Evolutionary conservation across 2,113 vertebrate genomes (phyloP).

Genomic region (Sapajus apella): DNA sequence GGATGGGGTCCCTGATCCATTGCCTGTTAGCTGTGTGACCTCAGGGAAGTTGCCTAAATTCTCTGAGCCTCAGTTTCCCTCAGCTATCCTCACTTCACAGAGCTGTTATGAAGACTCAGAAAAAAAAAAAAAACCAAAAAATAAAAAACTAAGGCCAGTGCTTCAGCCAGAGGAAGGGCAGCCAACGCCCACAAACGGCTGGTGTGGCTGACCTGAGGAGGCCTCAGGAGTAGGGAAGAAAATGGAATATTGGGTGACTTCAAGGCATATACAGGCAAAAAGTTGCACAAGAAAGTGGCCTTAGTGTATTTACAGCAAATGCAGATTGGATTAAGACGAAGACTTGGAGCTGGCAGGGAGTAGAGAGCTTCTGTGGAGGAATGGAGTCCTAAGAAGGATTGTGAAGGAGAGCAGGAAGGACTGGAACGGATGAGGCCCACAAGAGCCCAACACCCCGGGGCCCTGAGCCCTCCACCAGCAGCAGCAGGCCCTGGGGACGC

Average conservation of each 20-base stretch:
- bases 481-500: no score
- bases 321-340: not conserved
- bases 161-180: not conserved
- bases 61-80: not conserved
- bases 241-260: not conserved
- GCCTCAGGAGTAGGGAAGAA: not conserved
- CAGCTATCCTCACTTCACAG: not conserved
- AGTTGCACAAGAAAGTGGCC: not conserved
- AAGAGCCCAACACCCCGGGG: rapidly evolving
- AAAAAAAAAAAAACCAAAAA: not conserved
- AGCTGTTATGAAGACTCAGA: not conserved
- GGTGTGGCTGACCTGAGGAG: not conserved
- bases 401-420: not conserved
- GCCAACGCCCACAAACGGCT: no score
- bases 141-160: not conserved
- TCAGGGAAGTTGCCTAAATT: not conserved
- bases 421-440: not conserved
- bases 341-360: not conserved
- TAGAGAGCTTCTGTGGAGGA: not conserved
- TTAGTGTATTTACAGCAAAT: not conserved
- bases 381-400: not conserved
- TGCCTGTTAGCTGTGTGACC: not conserved
- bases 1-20: not conserved
- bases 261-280: not conserved
- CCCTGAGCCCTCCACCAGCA: not conserved